Evolutionary conservation across 2,888 invertebrate genomes (phyloP).

Genomic region (Phlogophora meticulosa): DNA sequence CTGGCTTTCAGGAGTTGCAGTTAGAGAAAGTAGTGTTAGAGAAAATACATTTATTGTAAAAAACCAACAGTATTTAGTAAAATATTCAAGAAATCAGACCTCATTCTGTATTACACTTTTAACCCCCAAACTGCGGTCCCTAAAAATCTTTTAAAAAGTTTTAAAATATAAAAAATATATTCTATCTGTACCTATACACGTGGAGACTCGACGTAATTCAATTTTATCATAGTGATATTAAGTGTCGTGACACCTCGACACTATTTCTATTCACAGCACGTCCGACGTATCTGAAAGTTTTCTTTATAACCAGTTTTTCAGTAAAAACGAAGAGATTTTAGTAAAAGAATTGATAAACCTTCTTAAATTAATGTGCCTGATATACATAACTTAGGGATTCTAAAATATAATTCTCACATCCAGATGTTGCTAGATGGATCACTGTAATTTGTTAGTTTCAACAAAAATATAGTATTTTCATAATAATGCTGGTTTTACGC

Average conservation of each 20-base stretch:
- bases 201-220: slow-evolving; percentile 74
- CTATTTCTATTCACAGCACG: slow-evolving; percentile 73
- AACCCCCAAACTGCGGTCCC: slow-evolving; percentile 23
- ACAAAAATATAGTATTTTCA: slow-evolving; percentile 22
- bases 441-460: slow-evolving; percentile 38
- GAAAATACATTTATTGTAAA: too few relatives aligned
- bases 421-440: slow-evolving; percentile 53
- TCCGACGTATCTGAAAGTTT: slow-evolving; percentile 67
- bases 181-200: slow-evolving; percentile 62
- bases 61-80: too few relatives aligned
- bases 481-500: not conserved
- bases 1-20: too few relatives aligned
- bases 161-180: slow-evolving; percentile 6
- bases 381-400: slow-evolving; percentile 33
- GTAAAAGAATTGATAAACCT: slow-evolving; percentile 24
- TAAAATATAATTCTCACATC: slow-evolving; percentile 26
- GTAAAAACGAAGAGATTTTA: slow-evolving; percentile 22
- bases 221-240: slow-evolving; percentile 85
- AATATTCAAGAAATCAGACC: too few relatives aligned
- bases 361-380: slow-evolving; percentile 19
- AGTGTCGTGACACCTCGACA: slow-evolving; percentile 77
- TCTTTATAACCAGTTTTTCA: slow-evolving; percentile 59
- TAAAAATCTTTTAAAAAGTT: not conserved
- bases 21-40: too few relatives aligned
- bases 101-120: too few relatives aligned